Base-by-base conservation (phyloP, 2,888 invertebrate species). In the Aphrophora alni region DNA sequence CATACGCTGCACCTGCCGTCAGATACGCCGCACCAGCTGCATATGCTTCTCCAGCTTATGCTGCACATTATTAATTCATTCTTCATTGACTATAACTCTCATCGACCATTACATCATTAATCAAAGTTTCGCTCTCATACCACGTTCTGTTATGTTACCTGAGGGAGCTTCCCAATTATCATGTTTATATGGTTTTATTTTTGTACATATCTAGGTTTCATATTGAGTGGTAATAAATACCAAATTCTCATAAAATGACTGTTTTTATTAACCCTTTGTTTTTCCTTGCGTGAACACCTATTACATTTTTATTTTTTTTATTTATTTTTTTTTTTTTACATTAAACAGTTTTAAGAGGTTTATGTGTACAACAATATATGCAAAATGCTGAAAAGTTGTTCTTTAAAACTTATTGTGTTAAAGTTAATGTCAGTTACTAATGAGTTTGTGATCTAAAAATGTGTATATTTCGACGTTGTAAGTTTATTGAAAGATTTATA, bases 21-120 rank as follows among this genome's bases (percentile, higher is more conserved):
- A 14, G n/a, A 5, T 78, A 75, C 81, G 78, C n/a, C 59, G 59
- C 59, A 2, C 59, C 59, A 3, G 59, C 14, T 21, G 59, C 59
- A 17, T 33, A 33, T 33, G 33, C 33, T 33, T 3, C 33, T 25
- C 25, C 38, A 33, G 75, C 81, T 25, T 72, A 59, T 21, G 59
- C 59, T 7, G n/a, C 59, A 59, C 59, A 59, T 59, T 59, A 59
- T 59, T 59, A 21, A 59, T 59, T 59, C 21, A 59, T 14, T 21
- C 59, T 5, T 4, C 21, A 59, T 59, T 10, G 21, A 21, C 21
- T 21, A 59, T 59, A 21, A 59, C 21, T 59, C 5, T 59, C 59
- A 59, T 59, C 14, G 21, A 59, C 10, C 59, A 59, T 59, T 21
- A 59, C 12, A 21, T 59, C 59, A 59, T 59, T 21, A 59, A n/a